Base-by-base conservation (phyloP, 2,113 vertebrate species). In the Turdus rufiventris region DNA sequence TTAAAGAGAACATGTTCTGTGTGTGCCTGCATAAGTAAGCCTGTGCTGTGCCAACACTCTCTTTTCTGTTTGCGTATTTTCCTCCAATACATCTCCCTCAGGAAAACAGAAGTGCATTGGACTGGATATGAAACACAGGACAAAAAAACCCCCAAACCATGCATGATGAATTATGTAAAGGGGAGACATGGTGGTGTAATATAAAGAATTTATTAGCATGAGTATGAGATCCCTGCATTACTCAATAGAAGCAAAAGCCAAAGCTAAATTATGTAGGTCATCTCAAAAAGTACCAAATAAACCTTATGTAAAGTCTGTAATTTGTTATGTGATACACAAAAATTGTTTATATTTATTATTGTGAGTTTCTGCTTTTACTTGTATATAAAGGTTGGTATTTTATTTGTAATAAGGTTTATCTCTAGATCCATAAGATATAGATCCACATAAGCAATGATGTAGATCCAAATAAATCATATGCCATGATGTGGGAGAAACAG, bases 161-260 rank as follows among this genome's bases (percentile, higher is more conserved):
- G 58, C 60, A 71, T 58, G 75, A 83, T 84, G 54, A 71, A 89
- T 95, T 93, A 77, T 80, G 51, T 88, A 86, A 73, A 60, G 61
- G 40, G 60, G 70, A 93, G 67, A 80, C 14, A 45, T 38, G 31
- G 45, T 48, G 15, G 28, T 88, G 18, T 63, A 66, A 56, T 81
- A 93, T 84, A 53, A 94, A 93, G 65, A 94, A 88, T 94, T 90
- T 84, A 84, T 90, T 68, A 84, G 31, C 29, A 68, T 42, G 28
- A 58, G 38, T 72, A 76, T 85, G 71, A 94, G 85, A 84, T 57
- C 25, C 28, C 53, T 40, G 33, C 50, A 17, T 88, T 85, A 90
- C 85, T 80, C 56, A 84, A 83, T 48, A 89, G 71, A 71, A 74
- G 60, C 31, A 86, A 86, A 77, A 93, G 47, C 21, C 67, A 81